These are phyloP conservation scores for Thinocorus orbignyianus DNA, from an alignment of 2,113 vertebrate species.

Conservation along the genomic window DNA sequence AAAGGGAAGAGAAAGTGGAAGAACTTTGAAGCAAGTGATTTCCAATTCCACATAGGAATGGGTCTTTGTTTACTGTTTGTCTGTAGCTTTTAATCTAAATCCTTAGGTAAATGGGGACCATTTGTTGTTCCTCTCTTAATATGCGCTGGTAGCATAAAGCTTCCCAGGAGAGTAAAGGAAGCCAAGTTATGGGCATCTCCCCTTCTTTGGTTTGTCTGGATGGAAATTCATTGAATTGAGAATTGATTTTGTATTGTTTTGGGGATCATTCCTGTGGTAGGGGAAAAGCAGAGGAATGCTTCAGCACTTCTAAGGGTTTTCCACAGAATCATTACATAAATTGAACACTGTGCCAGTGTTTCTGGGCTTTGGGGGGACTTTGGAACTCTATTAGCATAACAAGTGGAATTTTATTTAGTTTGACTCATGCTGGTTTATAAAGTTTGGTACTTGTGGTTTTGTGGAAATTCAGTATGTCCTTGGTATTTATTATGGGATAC, in stretches of 20 bases:
- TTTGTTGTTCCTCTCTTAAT: neutral
- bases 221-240: neutral
- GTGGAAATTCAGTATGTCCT: conserved; percentile 10
- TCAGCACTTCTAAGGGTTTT: conserved; percentile 1
- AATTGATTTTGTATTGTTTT: neutral
- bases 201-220: conserved; percentile 13
- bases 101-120: neutral
- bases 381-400: neutral
- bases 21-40: neutral
- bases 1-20: neutral
- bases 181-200: neutral
- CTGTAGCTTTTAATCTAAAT: neutral
- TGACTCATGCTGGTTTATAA: conserved; percentile 15
- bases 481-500: neutral
- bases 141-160: neutral
- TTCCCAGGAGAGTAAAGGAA: neutral
- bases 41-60: neutral
- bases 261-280: conserved; percentile 25
- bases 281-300: neutral
- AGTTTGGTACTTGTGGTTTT: conserved; percentile 6
- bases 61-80: neutral
- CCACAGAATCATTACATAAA: neutral
- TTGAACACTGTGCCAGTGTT: neutral
- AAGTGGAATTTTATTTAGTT: conserved; percentile 18
- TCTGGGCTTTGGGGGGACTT: conserved; percentile 21